A percentile compares a stretch with the other conserved stretches of the same genome.
Evolutionary conservation across 2,888 invertebrate species (phyloP).

Genomic region (Apodemia hepburni): DNA sequence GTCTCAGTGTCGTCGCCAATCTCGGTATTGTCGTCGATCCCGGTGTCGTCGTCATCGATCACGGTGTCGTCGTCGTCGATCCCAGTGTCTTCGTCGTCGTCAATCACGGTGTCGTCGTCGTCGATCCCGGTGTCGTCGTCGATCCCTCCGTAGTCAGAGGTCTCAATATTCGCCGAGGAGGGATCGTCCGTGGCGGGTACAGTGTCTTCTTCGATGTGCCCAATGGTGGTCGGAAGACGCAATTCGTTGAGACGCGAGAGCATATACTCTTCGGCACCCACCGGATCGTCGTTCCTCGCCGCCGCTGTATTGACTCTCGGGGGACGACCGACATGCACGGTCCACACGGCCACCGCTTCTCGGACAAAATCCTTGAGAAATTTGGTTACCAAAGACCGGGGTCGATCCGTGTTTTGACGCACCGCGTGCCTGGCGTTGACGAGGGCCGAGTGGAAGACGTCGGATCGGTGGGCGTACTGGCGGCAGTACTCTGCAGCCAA

Average conservation of each 20-base stretch:
- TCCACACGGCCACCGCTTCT: conserved; percentile 10
- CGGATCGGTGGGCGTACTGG: no score
- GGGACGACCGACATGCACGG: conserved; percentile 1
- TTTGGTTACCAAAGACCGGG: conserved; percentile 1
- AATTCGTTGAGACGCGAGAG: conserved; percentile 3
- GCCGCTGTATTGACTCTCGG: not conserved
- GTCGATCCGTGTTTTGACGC: conserved; percentile 2
- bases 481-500: not conserved
- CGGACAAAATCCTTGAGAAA: conserved; percentile 4
- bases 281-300: not conserved
- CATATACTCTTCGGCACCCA: conserved; percentile 1
- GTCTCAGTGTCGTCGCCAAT: not conserved
- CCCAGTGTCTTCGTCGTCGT: no score
- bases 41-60: not conserved
- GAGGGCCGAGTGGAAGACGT: no score
- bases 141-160: no score
- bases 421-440: not conserved
- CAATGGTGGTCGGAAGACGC: not conserved
- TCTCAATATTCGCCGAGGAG: no score
- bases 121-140: no score
- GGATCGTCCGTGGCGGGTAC: not conserved
- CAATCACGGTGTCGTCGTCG: no score
- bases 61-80: not conserved
- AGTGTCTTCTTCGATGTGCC: not conserved
- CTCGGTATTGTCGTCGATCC: not conserved